A percentile compares a stretch with the other conserved stretches of the same genome.
These are phyloP conservation scores for Psylliodes chrysocephalus DNA, from an alignment of 2,888 invertebrate genomes.

Conservation along the genomic window DNA sequence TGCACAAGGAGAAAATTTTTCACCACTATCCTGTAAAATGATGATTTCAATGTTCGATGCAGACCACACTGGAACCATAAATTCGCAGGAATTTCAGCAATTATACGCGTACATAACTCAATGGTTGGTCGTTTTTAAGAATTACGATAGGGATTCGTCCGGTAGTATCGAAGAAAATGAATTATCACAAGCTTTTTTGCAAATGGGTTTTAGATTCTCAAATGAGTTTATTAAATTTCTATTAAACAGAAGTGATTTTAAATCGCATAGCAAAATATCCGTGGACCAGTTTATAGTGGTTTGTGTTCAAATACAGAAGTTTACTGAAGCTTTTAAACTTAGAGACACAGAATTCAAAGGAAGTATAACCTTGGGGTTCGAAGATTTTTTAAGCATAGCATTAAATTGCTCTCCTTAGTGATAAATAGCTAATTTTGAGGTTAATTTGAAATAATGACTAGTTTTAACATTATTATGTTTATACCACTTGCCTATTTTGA, in stretches of 20 bases:
- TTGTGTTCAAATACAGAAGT: slow-evolving; percentile 88
- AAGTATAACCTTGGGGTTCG: slow-evolving; percentile 85
- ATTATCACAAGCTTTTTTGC: slow-evolving; percentile 79
- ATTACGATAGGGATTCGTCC: slow-evolving; percentile 86
- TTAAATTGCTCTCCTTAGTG: slow-evolving; percentile 72
- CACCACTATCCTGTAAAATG: slow-evolving; percentile 82
- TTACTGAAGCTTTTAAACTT: slow-evolving; percentile 86
- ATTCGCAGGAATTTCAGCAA: slow-evolving; percentile 85
- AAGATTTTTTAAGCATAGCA: slow-evolving; percentile 89
- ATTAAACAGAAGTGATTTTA: slow-evolving; percentile 75
- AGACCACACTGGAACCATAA: slow-evolving; percentile 85
- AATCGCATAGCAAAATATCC: slow-evolving; percentile 72
- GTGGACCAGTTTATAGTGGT: slow-evolving; percentile 90
- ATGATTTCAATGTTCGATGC: slow-evolving; percentile 95
- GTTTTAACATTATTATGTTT: too few relatives aligned
- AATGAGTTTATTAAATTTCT: slow-evolving; percentile 81
- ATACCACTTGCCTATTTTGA: too few relatives aligned
- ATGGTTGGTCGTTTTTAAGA: slow-evolving; percentile 86
- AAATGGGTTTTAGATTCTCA: slow-evolving; percentile 90
- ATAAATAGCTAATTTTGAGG: not conserved
- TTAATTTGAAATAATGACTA: too few relatives aligned
- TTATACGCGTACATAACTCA: slow-evolving; percentile 89
- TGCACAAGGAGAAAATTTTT: slow-evolving; percentile 85
- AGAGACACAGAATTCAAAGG: slow-evolving; percentile 85
- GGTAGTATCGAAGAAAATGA: slow-evolving; percentile 86